phyloP scores from a whole-genome alignment of 35 echinoderm and acorn worm genomes.

The Patiria miniata region DNA sequence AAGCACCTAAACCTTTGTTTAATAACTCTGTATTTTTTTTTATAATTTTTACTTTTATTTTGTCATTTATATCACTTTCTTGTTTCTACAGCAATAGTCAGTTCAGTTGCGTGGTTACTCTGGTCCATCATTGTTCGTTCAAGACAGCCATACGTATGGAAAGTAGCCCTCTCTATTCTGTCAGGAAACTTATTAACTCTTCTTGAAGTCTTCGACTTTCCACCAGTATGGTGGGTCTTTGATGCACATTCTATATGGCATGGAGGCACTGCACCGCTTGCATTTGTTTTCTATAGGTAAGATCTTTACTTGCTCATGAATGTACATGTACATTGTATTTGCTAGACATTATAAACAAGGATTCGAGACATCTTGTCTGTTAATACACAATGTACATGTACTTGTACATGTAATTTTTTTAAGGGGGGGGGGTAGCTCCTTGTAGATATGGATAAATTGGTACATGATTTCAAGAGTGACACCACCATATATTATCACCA shows the following conservation, averaged over 20 bases:
- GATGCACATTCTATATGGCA: conserved; percentile 98
- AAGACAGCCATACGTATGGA: conserved; percentile 68
- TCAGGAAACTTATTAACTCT: conserved; percentile 49
- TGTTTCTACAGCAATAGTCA: conserved; percentile 53
- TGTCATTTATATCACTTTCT: neutral
- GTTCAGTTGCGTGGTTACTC: conserved; percentile 43
- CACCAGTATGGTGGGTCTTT: conserved; percentile 85
- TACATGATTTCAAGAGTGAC: too few species aligned
- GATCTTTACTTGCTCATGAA: neutral
- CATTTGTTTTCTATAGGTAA: conserved; percentile 83
- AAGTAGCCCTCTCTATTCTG: conserved; percentile 59
- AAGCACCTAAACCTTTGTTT: too few species aligned
- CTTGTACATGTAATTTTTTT: too few species aligned
- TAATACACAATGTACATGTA: too few species aligned
- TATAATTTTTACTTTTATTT: too few species aligned
- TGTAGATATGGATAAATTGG: too few species aligned
- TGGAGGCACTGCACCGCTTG: conserved; percentile 76
- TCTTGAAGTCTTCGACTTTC: conserved; percentile 86
- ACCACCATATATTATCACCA: too few species aligned
- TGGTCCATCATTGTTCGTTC: conserved; percentile 49
- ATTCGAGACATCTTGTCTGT: too few species aligned
- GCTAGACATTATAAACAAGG: too few species aligned
- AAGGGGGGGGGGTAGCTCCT: too few species aligned
- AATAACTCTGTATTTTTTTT: too few species aligned
- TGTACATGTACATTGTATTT: too few species aligned